Base-by-base conservation (phyloP, 1,140 invertebrate species). In the Parapsyche elsis region DNA sequence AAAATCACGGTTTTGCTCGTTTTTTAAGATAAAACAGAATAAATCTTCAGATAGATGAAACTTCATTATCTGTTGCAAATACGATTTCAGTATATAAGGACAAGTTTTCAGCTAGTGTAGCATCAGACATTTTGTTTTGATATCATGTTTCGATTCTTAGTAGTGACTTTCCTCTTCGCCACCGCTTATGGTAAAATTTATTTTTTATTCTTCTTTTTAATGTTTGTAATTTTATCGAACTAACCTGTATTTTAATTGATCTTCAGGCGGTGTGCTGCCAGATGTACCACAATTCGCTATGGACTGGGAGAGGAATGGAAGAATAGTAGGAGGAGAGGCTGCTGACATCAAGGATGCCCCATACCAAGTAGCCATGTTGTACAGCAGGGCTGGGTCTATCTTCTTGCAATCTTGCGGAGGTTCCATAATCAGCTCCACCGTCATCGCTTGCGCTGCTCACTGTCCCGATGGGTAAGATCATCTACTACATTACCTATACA, bases 331-430 rank as follows among this genome's bases (percentile, higher is more conserved):
- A 14, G 81, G 81, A 70, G 49, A 23, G 30, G 12, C 71, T 16
- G 80, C 81, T 30, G 77, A 81, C 23, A 82, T 84, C 23, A 77
- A 44, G 14, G 81, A 81, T 2, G 81, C 77, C 23, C 84, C 84
- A 24, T 84, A 81, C 21, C 75, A 78, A 53, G 81, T 84, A 7
- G 83, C 84, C 0, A 45, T 84, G 9, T 64, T 80, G 14, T 57
- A 57, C 16, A 53, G 70, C 9, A 78, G 76, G 30, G 44, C 26
- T 53, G 46, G 70, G 0, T 12, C 24, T 14, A 1, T 57, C 53
- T 44, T 10, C 14, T 70, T 26, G 10, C 70, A 64, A 44, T 64
- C 53, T 16, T 79, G 70, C 46, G 71, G 71, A 46, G 78, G 71
- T 0, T 73, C 53, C 53, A 73, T 77, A 26, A 77, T 77, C 26